Evolutionary conservation across 2,797 vertebrate genomes (phyloP).

Genomic region (Apogon hyalosoma): DNA sequence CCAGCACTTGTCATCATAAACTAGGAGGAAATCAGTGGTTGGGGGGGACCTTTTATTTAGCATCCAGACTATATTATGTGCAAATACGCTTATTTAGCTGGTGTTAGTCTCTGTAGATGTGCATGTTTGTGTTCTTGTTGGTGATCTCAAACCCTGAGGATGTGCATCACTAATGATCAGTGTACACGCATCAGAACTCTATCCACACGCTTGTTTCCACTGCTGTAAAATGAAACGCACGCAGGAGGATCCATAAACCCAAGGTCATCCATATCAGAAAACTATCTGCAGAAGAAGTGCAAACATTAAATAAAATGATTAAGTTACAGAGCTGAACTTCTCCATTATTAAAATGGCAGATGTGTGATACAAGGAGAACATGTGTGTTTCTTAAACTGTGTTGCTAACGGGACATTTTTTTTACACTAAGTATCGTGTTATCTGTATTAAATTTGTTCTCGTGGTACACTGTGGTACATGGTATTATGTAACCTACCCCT

Average conservation of each 20-base stretch:
- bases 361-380: background rate
- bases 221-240: constrained; percentile 23
- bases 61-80: background rate
- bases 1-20: no score
- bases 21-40: no score
- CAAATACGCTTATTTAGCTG: constrained; percentile 1
- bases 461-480: background rate
- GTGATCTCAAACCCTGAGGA: constrained; percentile 8
- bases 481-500: background rate
- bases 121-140: constrained; percentile 5
- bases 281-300: background rate
- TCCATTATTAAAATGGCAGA: background rate
- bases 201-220: constrained; percentile 24
- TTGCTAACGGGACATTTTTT: background rate
- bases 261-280: constrained; percentile 49
- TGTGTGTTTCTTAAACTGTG: no score
- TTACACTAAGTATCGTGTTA: background rate
- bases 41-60: background rate
- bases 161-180: constrained; percentile 21
- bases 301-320: background rate
- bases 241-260: constrained; percentile 22
- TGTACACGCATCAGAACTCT: background rate
- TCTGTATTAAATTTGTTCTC: background rate
- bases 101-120: background rate
- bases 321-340: background rate